Evolutionary conservation across 2,888 invertebrate species (phyloP).

Genomic region (Hirudinaria manillensis): DNA sequence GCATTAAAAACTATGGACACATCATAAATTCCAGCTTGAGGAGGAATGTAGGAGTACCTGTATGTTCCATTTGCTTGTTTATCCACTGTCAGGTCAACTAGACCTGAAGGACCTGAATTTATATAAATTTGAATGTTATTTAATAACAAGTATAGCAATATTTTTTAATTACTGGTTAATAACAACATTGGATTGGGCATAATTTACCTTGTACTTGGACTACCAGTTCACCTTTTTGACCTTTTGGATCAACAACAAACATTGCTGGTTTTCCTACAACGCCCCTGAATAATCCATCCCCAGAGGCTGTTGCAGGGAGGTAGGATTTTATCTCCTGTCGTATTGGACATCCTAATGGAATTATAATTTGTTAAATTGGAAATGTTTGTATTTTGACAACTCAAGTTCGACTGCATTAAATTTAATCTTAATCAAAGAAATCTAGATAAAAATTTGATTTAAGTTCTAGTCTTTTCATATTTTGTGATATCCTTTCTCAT

Average conservation of each 20-base stretch:
- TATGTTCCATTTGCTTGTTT: conserved; percentile 64
- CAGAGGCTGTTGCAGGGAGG: conserved; percentile 61
- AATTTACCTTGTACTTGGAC: conserved; percentile 56
- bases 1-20: conserved; percentile 69
- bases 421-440: background rate
- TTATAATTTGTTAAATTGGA: background rate
- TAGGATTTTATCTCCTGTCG: conserved; percentile 56
- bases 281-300: conserved; percentile 59
- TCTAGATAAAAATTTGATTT: background rate
- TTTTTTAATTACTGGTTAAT: background rate
- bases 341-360: conserved; percentile 49
- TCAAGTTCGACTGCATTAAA: background rate
- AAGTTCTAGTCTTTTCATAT: background rate
- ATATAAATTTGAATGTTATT: background rate
- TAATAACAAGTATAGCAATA: background rate
- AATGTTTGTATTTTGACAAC: background rate
- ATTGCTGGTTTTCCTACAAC: conserved; percentile 56
- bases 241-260: conserved; percentile 59
- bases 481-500: conserved; percentile 39
- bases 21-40: conserved; percentile 83
- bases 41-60: conserved; percentile 81
- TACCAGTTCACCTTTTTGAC: conserved; percentile 57
- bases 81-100: conserved; percentile 58
- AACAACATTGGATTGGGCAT: background rate
- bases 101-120: conserved; percentile 60